Evolutionary conservation across 1,140 invertebrate species (phyloP).

Genomic region (Hermetia illucens): DNA sequence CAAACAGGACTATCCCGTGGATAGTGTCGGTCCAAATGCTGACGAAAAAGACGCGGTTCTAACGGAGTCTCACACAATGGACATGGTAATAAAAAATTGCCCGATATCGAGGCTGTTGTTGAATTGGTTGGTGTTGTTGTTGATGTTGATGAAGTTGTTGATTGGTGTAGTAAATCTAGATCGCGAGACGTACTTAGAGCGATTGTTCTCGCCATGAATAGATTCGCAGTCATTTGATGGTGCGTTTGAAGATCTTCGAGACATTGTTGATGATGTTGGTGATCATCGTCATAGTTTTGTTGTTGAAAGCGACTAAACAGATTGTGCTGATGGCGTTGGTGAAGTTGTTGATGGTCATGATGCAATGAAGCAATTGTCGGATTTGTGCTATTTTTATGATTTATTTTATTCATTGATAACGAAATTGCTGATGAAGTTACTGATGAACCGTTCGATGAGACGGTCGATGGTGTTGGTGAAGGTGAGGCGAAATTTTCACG

Average conservation of each 20-base stretch:
- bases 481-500: background rate
- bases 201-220: slow-evolving; percentile 26
- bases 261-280: slow-evolving; percentile 35
- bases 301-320: slow-evolving; percentile 11
- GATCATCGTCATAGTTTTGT: slow-evolving; percentile 18
- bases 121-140: slow-evolving; percentile 22
- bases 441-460: background rate
- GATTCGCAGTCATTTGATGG: slow-evolving; percentile 28
- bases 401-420: slow-evolving; percentile 22
- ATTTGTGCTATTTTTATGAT: slow-evolving; percentile 17
- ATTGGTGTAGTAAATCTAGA: slow-evolving; percentile 23
- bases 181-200: slow-evolving; percentile 19
- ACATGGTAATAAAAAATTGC: slow-evolving; percentile 38
- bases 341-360: slow-evolving; percentile 13
- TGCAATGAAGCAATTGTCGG: slow-evolving; percentile 12
- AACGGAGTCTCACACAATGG: slow-evolving; percentile 53
- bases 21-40: slow-evolving; percentile 65
- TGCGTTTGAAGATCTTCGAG: slow-evolving; percentile 27
- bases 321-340: slow-evolving; percentile 10
- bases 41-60: slow-evolving; percentile 47
- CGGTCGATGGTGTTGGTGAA: background rate
- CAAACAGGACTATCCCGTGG: slow-evolving; percentile 65
- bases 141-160: slow-evolving; percentile 20
- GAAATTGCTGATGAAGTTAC: slow-evolving; percentile 21
- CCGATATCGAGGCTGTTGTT: slow-evolving; percentile 20